These are phyloP conservation scores for Arenaria interpres DNA, from an alignment of 2,113 vertebrate genomes.

Conservation along the genomic window DNA sequence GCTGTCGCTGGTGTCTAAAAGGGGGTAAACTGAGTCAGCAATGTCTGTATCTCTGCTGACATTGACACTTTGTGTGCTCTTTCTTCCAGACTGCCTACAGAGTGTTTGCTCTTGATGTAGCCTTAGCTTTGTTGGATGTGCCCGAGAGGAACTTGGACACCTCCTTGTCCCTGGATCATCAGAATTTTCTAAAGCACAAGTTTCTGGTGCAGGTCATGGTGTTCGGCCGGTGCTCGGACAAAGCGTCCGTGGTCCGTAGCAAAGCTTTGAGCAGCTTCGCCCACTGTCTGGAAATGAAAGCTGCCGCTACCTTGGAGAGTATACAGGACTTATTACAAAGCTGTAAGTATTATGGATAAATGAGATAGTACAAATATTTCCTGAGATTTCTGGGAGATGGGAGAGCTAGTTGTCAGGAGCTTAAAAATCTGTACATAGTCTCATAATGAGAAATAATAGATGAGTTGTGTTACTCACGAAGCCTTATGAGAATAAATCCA, in stretches of 20 bases:
- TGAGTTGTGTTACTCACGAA: not conserved
- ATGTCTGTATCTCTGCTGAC: not conserved
- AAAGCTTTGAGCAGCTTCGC: slow-evolving; percentile 87
- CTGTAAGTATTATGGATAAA: slow-evolving; percentile 73
- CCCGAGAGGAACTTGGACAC: slow-evolving; percentile 75
- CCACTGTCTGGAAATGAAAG: slow-evolving; percentile 83
- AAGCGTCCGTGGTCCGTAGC: slow-evolving; percentile 82
- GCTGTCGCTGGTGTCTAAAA: not conserved
- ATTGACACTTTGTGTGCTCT: not conserved
- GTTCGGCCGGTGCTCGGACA: slow-evolving; percentile 84
- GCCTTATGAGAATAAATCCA: too few species aligned
- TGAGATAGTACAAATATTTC: not conserved
- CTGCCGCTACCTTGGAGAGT: slow-evolving; percentile 60
- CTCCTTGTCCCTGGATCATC: slow-evolving; percentile 68
- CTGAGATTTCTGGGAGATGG: not conserved
- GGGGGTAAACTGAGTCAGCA: not conserved
- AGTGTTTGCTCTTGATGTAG: slow-evolving; percentile 90
- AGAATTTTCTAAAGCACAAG: slow-evolving; percentile 80
- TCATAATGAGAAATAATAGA: not conserved
- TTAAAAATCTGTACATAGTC: not conserved
- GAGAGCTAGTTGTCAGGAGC: not conserved
- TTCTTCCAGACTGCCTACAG: slow-evolving; percentile 79
- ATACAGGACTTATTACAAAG: slow-evolving; percentile 79
- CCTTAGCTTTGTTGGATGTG: slow-evolving; percentile 84
- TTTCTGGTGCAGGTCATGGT: slow-evolving; percentile 88